Evolutionary conservation across 2,888 invertebrate species (phyloP), one percentile per base, ranked within the genome.

Genomic region (Caenorhabditis sp.): DNA sequence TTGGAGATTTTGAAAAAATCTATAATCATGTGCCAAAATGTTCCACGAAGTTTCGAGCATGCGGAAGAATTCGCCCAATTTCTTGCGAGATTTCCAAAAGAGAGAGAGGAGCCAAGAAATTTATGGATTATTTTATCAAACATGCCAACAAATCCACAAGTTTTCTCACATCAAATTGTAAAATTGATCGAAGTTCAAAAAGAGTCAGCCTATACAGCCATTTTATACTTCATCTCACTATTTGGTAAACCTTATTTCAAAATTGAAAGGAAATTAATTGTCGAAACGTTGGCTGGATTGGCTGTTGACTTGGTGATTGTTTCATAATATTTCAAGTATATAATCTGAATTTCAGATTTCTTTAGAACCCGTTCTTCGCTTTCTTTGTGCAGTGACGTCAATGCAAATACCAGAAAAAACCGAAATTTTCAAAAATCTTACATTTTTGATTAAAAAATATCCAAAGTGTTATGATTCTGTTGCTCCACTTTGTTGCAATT

Each of bases 261-360:
- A n/a, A 58, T 74, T 14, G 2, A 24, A 12, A 36, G 51, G 12
- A 19, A 19, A 2, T 5, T 69, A 12, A n/a, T 66, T 8, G 2
- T 73, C 37, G 62, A 73, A 4, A 23, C 37, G 5, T 12, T 73
- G 0, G 14, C 49, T 0, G 49, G 24, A 3, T 14, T 73, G 0
- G 37, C 60, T 12, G 27, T 62, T 6, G 62, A 69, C 24, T 17
- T 19, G 37, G 73, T 73, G 26, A 49, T n/a, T n/a, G 23, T n/a
- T 23, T 21, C 2, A 23, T 6, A 49, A 49, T 49, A 21, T 23
- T 23, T 58, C 24, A 43, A 10, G 2, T 36, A 36, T 19, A 49
- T 49, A 23, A 12, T 21, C 17, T n/a, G 14, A 8, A 27, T 62
- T 61, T 57, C 49, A 69, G 64, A 49, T 31, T 21, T 57, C 54